phyloP scores from a whole-genome alignment of 2,888 invertebrate species.

The Melinopterus prodromus region DNA sequence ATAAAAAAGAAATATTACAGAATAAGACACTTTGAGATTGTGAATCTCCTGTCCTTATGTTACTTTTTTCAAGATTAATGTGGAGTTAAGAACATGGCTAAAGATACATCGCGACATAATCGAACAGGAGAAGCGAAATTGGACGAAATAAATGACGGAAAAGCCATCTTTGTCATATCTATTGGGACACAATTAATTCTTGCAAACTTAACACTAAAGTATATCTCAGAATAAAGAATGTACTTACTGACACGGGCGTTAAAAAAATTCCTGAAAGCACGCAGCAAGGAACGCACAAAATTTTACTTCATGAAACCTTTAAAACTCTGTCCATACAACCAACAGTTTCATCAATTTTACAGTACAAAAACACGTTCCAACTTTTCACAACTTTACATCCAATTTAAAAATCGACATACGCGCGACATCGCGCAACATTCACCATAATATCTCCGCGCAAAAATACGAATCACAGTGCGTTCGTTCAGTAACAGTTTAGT shows the following conservation, averaged over 20 bases:
- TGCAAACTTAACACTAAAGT: too few species aligned
- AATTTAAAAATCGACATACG: neutral
- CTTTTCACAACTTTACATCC: neutral
- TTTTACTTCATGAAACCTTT: neutral
- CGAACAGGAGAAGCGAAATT: too few species aligned
- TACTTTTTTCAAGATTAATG: too few species aligned
- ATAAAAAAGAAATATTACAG: too few species aligned
- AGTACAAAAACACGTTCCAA: neutral
- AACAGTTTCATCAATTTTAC: neutral
- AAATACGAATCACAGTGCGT: neutral
- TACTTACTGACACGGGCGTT: neutral
- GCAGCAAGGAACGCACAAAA: neutral
- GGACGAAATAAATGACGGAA: too few species aligned
- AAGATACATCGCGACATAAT: too few species aligned
- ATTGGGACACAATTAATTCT: too few species aligned
- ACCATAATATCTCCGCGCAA: neutral
- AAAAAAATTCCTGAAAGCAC: neutral
- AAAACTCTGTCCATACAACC: neutral
- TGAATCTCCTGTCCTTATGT: too few species aligned
- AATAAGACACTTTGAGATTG: too few species aligned
- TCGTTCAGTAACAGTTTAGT: neutral
- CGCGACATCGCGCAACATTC: neutral
- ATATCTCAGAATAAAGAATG: neutral
- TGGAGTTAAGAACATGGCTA: too few species aligned
- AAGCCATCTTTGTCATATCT: too few species aligned